Conservation (phyloP, 1,140 invertebrate genomes). For the Ostrea denselamellosa region DNA sequence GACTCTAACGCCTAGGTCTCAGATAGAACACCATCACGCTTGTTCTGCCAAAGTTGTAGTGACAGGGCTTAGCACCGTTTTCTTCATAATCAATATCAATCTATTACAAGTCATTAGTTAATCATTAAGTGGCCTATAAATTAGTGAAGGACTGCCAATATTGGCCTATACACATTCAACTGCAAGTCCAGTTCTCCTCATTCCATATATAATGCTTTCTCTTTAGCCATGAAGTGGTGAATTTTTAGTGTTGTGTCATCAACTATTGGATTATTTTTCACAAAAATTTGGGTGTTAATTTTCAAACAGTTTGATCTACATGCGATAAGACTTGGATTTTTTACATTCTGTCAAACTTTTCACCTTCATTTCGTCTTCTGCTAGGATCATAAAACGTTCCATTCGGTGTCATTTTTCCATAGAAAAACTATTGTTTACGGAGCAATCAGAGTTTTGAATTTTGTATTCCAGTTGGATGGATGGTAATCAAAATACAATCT, state of each 20-base stretch:
- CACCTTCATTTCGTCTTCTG: background rate
- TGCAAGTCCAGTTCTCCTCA: background rate
- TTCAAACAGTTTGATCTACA: background rate
- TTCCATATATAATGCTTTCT: background rate
- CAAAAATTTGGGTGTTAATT: background rate
- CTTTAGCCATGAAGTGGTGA: background rate
- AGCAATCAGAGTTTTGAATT: background rate
- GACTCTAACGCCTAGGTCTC: background rate
- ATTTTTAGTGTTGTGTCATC: background rate
- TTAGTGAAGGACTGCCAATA: background rate
- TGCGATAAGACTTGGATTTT: background rate
- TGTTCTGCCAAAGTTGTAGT: background rate
- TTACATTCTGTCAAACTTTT: background rate
- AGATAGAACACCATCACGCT: background rate
- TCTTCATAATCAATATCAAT: constrained; percentile 22
- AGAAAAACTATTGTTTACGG: background rate
- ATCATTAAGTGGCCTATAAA: constrained; percentile 36
- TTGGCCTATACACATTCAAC: background rate
- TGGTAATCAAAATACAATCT: background rate
- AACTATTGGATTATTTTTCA: background rate
- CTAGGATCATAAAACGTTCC: background rate
- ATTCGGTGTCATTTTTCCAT: background rate
- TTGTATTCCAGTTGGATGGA: background rate
- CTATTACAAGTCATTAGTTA: constrained; percentile 36
- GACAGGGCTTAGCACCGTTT: background rate